Evolutionary conservation across 2,113 vertebrate genomes (phyloP).

Genomic region (Trogon surrucura): DNA sequence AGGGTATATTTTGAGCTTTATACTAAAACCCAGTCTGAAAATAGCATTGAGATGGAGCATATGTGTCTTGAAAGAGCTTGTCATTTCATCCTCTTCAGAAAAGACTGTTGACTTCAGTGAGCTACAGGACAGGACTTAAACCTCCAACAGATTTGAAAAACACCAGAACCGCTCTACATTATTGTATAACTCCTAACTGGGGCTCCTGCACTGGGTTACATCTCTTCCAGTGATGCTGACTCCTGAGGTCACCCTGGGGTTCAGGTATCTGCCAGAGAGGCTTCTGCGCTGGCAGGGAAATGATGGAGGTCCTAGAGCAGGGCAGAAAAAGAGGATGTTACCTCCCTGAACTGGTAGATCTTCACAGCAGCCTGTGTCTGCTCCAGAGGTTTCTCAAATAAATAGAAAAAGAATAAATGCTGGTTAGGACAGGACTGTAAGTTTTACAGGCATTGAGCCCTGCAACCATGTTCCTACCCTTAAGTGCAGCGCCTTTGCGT

Average conservation of each 20-base stretch:
- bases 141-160: background rate
- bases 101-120: background rate
- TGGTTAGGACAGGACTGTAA: background rate
- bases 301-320: background rate
- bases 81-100: background rate
- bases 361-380: background rate
- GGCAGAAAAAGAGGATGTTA: background rate
- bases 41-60: background rate
- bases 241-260: background rate
- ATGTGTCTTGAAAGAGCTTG: conserved; percentile 11
- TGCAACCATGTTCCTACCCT: background rate
- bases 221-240: background rate
- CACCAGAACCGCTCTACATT: background rate
- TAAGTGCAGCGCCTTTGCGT: fast-evolving
- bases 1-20: background rate
- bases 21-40: conserved; percentile 14
- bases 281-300: background rate
- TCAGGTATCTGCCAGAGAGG: background rate
- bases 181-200: background rate
- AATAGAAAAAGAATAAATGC: fast-evolving
- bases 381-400: background rate
- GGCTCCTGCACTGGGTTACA: fast-evolving
- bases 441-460: background rate
- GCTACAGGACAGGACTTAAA: background rate
- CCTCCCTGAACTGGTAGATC: fast-evolving